Evolutionary conservation across 2,113 vertebrate genomes (phyloP).

Genomic region (Sterrhoptilus dennistouni): DNA sequence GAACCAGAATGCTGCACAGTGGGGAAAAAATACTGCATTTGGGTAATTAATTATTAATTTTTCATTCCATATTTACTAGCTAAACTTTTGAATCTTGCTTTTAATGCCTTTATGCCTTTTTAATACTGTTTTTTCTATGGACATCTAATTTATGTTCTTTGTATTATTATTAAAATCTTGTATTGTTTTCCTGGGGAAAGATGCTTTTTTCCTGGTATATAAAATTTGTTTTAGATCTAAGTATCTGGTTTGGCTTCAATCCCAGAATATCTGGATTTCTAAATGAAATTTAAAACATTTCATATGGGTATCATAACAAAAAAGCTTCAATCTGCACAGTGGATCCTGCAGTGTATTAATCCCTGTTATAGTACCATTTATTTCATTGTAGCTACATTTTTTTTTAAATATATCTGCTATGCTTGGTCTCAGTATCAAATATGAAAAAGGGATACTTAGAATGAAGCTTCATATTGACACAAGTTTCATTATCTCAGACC

Average conservation of each 20-base stretch:
- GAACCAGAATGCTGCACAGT: neutral
- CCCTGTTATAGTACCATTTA: neutral
- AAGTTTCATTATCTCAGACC: neutral
- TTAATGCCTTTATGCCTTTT: neutral
- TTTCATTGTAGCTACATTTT: neutral
- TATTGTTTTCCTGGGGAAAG: conserved; percentile 7
- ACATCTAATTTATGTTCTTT: neutral
- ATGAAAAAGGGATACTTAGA: neutral
- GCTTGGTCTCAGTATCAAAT: neutral
- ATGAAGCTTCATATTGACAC: neutral
- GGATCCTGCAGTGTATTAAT: neutral
- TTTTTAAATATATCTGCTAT: neutral
- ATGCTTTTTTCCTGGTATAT: neutral
- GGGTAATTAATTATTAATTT: neutral
- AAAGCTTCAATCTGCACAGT: neutral
- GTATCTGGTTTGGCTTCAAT: conserved; percentile 26
- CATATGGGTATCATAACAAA: conserved; percentile 8
- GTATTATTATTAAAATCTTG: neutral
- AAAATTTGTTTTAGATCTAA: conserved; percentile 39
- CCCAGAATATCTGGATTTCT: conserved; percentile 44
- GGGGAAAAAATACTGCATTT: neutral
- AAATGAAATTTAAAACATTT: conserved; percentile 35
- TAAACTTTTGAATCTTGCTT: neutral
- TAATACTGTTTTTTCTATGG: neutral
- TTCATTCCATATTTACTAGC: neutral